These are phyloP conservation scores for Chymomyza procnemis DNA, from an alignment of 2,888 invertebrate genomes.

Conservation along the genomic window DNA sequence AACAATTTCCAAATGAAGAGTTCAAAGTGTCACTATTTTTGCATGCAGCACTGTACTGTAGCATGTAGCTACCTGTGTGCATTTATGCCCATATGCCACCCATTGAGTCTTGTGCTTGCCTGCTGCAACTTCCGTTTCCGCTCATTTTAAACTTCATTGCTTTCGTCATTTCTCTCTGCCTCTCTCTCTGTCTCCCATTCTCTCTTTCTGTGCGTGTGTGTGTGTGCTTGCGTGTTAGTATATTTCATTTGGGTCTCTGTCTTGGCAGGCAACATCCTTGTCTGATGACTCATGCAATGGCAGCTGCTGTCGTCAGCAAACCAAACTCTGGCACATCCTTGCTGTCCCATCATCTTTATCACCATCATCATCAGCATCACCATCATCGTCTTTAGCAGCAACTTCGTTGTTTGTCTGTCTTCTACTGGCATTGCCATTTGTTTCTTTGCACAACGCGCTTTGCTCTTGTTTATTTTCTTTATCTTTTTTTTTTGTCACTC, in stretches of 20 bases:
- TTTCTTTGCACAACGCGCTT: not conserved
- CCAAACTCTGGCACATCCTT: not conserved
- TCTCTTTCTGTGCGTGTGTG: conserved; percentile 19
- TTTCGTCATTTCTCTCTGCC: conserved; percentile 10
- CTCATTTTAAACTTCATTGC: conserved; percentile 27
- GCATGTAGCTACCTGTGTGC: conserved; percentile 30
- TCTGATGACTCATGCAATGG: not conserved
- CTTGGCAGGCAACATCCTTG: not conserved
- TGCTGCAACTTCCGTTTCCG: conserved; percentile 50
- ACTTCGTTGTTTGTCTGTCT: not conserved
- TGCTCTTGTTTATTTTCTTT: not conserved
- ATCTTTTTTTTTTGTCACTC: not conserved
- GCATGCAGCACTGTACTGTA: not conserved
- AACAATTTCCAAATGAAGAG: too few species aligned
- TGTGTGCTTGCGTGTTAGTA: conserved; percentile 13
- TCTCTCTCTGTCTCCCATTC: too few species aligned
- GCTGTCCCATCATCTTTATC: too few species aligned
- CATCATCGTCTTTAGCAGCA: not conserved
- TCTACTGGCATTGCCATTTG: not conserved
- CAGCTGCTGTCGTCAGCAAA: not conserved
- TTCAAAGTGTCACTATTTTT: not conserved
- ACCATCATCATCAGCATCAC: too few species aligned
- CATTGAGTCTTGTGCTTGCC: too few species aligned
- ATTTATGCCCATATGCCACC: conserved; percentile 35
- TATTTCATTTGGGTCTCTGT: conserved; percentile 43